Evolutionary conservation across 2,888 invertebrate species (phyloP), one percentile per base, ranked within the genome.

Genomic region (Crematogaster levior): DNA sequence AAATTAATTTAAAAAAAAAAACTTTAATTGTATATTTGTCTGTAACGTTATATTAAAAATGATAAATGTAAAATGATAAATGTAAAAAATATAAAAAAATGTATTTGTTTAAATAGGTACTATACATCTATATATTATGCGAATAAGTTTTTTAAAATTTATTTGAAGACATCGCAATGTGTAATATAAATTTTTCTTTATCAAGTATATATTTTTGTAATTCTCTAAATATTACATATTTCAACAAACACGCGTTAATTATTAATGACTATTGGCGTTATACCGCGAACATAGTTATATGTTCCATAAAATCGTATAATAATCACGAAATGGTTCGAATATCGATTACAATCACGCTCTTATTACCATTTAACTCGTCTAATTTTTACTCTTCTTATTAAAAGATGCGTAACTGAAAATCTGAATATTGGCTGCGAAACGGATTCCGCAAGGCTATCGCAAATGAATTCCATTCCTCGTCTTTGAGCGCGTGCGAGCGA

Each of bases 391-490:
- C 24, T 61, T 51, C 9, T 37, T 27, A 15, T 48, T 34, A 34
- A 68, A 56, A 68, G 1, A 2, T 21, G 15, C 30, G n/a, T 21
- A 3, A 66, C 15, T 34, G 24, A 70, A 70, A 77, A 77, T 30
- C 40, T 21, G 30, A n/a, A 5, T 30, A 70, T 70, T 43, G 30
- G 18, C 21, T 30, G 18, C 46, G 46, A 73, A 46, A 77, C 30
- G 21, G 30, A 70, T 77, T 77, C 30, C 70, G n/a, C n/a, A n/a
- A 43, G 15, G 0, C 24, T 24, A 21, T 77, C 40, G 70, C 53
- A 56, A 40, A 53, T 70, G 30, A 77, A 77, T 77, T 70, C 53
- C 72, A 70, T 53, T 77, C 53, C 34, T 53, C 15, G 51, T 24
- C 77, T 77, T 77, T 77, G 77, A 43, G 58, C 15, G 27, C 40